Base-by-base conservation (phyloP, 2,888 invertebrate species). In the Brachyptera risi region DNA sequence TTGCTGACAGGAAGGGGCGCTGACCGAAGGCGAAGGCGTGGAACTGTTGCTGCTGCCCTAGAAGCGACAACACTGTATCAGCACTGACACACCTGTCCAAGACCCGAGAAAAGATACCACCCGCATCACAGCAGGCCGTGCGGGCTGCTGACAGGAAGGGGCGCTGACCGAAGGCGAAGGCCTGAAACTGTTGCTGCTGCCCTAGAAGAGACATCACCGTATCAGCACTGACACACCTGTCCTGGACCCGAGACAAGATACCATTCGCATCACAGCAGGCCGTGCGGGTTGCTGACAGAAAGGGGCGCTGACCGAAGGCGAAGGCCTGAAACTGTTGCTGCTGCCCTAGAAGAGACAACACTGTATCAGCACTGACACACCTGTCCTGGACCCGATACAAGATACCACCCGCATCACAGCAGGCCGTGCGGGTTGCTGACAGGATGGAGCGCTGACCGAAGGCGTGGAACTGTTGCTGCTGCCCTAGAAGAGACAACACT, bases 41-140 rank as follows among this genome's bases (percentile, higher is more conserved):
- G 78, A 94, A 93, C 81, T 93, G 93, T 79, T 94, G 93, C 80
- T 94, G 94, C 79, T 92, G 92, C 81, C 94, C 94, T 94, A 89
- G 81, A 84, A 92, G 86, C 79, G 90, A 90, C 79, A 91, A 83
- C 88, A 91, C 90, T 91, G 78, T 71, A 74, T 66, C 63, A 66
- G 65, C 62, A 61, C 62, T 66, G 63, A 64, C 54, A 54, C 54
- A 54, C 37, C 54, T 54, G 54, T 54, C 54, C 54, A 17, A 37
- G 19, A 47, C 47, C n/a, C n/a, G n/a, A n/a, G n/a, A n/a, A n/a
- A n/a, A n/a, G n/a, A n/a, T n/a, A n/a, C n/a, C n/a, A n/a, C n/a
- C n/a, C n/a, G n/a, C n/a, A n/a, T n/a, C n/a, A n/a, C n/a, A n/a
- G n/a, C n/a, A n/a, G n/a, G n/a, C n/a, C n/a, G n/a, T n/a, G n/a